Evolutionary conservation across 1,140 invertebrate genomes (phyloP), one percentile per base, ranked within the genome.

Genomic region (Philotrypesis tridentata): DNA sequence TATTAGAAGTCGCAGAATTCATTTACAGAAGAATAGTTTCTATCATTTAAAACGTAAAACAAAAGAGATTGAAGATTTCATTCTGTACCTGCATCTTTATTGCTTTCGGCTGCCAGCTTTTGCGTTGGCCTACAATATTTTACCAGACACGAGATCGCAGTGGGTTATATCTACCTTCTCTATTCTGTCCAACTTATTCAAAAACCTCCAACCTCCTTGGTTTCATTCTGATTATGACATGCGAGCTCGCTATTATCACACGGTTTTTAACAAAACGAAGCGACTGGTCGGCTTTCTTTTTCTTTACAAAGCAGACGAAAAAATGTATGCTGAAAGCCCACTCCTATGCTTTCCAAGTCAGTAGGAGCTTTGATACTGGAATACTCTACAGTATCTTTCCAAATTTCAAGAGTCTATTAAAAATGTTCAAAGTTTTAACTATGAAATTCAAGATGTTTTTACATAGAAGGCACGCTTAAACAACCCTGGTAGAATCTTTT

Each of bases 121-220:
- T 70, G 4, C 63, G 31, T 1, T 43, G 40, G 33, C 79, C 72
- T 68, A 75, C 61, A 81, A 81, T 81, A 81, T 81, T 81, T 75
- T 81, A 40, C 65, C 37, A 80, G 43, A n/a, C n/a, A 55, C 33
- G 68, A 27, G 68, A 12, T 70, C 55, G 12, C 40, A 14, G 12
- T 9, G 21, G 61, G n/a, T 48, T 71, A 67, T 37, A 67, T 74
- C 79, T 60, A 25, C 40, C 73, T 79, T 61, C 80, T 63, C 61
- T 60, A 85, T 86, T 85, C 85, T 87, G 86, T 89, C 85, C 82
- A 88, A 89, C 85, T 90, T 89, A 89, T 90, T 89, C 86, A 88
- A 88, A 89, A 87, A 83, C 75, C 76, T 67, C 65, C 29, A 63
- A 11, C 12, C 43, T 40, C 33, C 40, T 23, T 67, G n/a, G 43